Evolutionary conservation across 2,797 vertebrate species (phyloP).

Genomic region (Peromyscus melanophrys): DNA sequence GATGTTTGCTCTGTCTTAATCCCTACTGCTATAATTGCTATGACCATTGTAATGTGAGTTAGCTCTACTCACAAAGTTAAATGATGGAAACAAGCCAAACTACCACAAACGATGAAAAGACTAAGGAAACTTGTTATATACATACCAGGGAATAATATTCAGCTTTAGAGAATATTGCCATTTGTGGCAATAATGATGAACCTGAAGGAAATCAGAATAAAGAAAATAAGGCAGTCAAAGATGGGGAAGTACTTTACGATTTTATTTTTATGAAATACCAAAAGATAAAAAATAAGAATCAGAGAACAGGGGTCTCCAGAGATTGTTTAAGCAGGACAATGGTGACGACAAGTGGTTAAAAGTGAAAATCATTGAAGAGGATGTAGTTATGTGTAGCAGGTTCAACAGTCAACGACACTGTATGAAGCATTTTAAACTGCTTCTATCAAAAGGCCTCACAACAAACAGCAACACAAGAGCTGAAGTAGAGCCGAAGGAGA

Average conservation of each 20-base stretch:
- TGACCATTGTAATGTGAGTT: neutral
- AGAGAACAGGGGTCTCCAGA: neutral
- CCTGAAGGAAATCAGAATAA: neutral
- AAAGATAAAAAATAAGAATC: neutral
- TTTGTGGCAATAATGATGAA: neutral
- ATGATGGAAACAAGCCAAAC: neutral
- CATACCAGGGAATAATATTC: neutral
- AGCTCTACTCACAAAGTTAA: neutral
- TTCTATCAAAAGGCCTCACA: neutral
- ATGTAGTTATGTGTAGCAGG: neutral
- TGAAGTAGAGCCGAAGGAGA: neutral
- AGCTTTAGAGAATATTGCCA: neutral
- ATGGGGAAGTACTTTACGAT: neutral
- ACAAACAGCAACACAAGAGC: too few relatives aligned
- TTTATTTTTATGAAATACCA: neutral
- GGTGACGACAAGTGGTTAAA: neutral
- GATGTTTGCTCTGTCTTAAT: neutral
- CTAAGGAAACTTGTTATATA: neutral
- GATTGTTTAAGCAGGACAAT: too few relatives aligned
- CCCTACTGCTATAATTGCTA: neutral
- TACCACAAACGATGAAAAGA: too few relatives aligned
- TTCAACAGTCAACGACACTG: neutral
- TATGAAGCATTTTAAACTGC: neutral
- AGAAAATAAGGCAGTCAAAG: neutral
- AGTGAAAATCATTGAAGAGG: too few relatives aligned